Base-by-base conservation (phyloP, 2,888 invertebrate genomes). In the Trichogramma dendrolimi region DNA sequence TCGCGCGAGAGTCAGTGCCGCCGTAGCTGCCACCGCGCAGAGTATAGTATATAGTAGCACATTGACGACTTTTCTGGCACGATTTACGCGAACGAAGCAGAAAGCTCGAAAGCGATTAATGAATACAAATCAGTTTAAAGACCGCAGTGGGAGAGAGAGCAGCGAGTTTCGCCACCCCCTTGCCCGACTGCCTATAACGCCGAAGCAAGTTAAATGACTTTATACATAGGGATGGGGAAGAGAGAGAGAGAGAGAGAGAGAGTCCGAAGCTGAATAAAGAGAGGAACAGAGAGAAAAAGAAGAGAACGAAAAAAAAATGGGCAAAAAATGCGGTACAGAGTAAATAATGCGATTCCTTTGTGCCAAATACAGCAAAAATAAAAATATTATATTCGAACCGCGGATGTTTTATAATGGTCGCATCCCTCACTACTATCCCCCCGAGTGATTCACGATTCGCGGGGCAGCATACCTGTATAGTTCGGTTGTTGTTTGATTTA, bases 81-180 rank as follows among this genome's bases (percentile, higher is more conserved):
- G 53, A 62, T 62, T 62, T 57, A 57, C 51, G 44, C 54, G 60
- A 14, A 54, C 38, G 52, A 59, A 55, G 60, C 60, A 48, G 44
- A 60, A 60, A 14, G 14, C 56, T 61, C 54, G 56, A 56, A 60
- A 54, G 51, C 60, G 62, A 62, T 64, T 64, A 64, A 64, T 64
- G 64, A 64, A 64, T 64, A 64, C 64, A 62, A 64, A 64, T 64
- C 55, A 64, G 64, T 64, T 62, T 59, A 60, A 64, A 60, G 51
- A 54, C 57, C 48, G 50, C 51, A 47, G 38, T 49, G 56, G 55
- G 53, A 61, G 14, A 14, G 14, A 14, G 14, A 14, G 14, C 14
- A 14, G 14, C 14, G 14, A 14, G 14, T 46, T 50, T 10, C 14
- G n/a, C 46, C 39, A 1, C 14, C 14, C 14, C 14, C 14, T 14